Conservation (phyloP, 2,888 invertebrate species). For the Marasmarcha lunaedactyla region DNA sequence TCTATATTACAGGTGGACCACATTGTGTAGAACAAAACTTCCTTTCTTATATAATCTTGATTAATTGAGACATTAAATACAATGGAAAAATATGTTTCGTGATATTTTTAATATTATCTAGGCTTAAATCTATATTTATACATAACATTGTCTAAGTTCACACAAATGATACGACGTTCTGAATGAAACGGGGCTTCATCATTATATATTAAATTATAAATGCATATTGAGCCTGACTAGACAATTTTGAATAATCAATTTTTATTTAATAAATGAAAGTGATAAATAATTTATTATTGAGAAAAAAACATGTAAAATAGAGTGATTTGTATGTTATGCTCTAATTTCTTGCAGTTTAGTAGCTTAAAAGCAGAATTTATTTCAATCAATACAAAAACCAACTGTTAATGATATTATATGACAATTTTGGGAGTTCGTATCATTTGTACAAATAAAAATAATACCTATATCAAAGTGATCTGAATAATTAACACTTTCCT, state of each 20-base stretch:
- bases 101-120: conserved; percentile 27
- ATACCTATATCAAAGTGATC: conserved; percentile 28
- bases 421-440: conserved; percentile 28
- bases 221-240: conserved; percentile 59
- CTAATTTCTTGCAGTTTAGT: too few relatives aligned
- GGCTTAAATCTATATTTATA: conserved; percentile 29
- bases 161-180: conserved; percentile 53
- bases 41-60: too few relatives aligned
- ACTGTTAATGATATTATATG: background rate
- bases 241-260: conserved; percentile 39
- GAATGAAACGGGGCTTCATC: conserved; percentile 9
- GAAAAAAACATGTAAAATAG: too few relatives aligned
- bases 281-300: too few relatives aligned
- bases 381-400: too few relatives aligned
- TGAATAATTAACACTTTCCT: conserved; percentile 37
- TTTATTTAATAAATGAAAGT: too few relatives aligned
- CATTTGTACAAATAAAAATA: conserved; percentile 45
- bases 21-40: too few relatives aligned
- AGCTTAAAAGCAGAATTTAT: too few relatives aligned
- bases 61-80: conserved; percentile 22
- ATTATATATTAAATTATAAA: conserved; percentile 55
- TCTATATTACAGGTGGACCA: too few relatives aligned
- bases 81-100: conserved; percentile 57
- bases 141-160: conserved; percentile 35
- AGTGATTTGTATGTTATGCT: too few relatives aligned